Percentiles rank a stretch among this genome's conserved stretches.
These are phyloP conservation scores for Phylloscopus whistleri DNA, from an alignment of 2,113 vertebrate species.

Conservation along the genomic window DNA sequence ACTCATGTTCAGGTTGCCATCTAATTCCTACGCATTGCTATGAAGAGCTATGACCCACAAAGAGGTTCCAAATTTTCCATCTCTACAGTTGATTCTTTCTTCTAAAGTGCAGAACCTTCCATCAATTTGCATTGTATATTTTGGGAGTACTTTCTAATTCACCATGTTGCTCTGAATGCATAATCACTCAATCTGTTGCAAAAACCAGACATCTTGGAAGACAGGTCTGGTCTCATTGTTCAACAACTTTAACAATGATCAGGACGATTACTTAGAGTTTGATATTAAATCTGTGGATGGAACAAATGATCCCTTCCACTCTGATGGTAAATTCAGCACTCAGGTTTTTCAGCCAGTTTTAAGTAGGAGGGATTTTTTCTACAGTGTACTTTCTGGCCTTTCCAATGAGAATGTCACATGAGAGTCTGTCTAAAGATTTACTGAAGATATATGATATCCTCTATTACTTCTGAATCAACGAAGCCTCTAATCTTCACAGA, in stretches of 20 bases:
- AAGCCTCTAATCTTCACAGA: conserved; percentile 39
- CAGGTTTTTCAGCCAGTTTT: not conserved
- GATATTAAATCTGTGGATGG: not conserved
- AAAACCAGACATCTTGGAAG: not conserved
- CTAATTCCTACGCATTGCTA: not conserved
- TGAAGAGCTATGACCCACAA: not conserved
- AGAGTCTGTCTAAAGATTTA: not conserved
- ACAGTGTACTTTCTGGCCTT: not conserved
- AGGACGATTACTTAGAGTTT: not conserved
- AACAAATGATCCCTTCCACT: not conserved
- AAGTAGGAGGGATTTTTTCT: not conserved
- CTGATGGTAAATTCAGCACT: not conserved
- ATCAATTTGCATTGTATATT: not conserved
- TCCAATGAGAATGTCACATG: conserved; percentile 8
- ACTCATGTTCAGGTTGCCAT: not conserved
- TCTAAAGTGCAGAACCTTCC: not conserved
- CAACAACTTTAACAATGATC: not conserved
- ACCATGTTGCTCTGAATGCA: not conserved
- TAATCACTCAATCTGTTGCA: not conserved
- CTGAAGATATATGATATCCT: not conserved
- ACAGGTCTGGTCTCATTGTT: not conserved
- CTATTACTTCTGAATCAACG: conserved; percentile 30
- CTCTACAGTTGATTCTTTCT: not conserved
- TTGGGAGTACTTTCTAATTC: not conserved
- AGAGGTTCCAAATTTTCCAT: not conserved